Conservation (phyloP, 2,888 invertebrate genomes). For the Netelia melanura region DNA sequence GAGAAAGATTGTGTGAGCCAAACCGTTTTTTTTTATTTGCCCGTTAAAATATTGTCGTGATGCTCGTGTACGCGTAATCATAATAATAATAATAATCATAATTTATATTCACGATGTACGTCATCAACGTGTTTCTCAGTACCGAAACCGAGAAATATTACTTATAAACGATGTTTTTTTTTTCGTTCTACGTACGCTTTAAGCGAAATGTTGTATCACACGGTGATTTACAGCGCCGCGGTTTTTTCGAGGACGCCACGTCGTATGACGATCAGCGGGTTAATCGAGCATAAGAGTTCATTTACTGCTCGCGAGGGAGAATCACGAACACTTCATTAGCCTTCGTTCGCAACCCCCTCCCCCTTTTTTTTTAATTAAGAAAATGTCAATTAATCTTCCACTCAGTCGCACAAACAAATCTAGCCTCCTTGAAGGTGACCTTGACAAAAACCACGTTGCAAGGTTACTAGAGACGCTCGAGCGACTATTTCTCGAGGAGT, state of each 20-base stretch:
- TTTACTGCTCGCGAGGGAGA: background rate
- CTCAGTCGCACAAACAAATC: conserved; percentile 43
- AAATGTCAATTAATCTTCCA: conserved; percentile 52
- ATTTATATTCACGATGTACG: background rate
- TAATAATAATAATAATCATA: background rate
- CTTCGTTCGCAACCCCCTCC: background rate
- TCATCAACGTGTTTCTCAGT: background rate
- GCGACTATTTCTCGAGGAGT: conserved; percentile 14
- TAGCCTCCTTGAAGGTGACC: conserved; percentile 48
- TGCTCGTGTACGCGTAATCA: background rate
- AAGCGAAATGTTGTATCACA: background rate
- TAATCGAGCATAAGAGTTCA: background rate
- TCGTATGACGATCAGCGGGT: background rate
- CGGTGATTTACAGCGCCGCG: background rate
- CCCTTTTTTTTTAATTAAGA: background rate
- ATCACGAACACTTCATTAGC: background rate
- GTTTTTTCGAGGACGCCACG: background rate
- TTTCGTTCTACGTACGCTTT: background rate
- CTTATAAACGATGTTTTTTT: background rate
- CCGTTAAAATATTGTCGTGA: background rate
- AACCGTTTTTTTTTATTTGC: background rate
- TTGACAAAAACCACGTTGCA: conserved; percentile 45
- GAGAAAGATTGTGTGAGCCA: background rate
- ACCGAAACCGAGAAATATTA: background rate
- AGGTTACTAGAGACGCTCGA: conserved; percentile 38